These are phyloP conservation scores for Anabas testudineus DNA, from an alignment of 2,797 vertebrate species.

Conservation along the genomic window DNA sequence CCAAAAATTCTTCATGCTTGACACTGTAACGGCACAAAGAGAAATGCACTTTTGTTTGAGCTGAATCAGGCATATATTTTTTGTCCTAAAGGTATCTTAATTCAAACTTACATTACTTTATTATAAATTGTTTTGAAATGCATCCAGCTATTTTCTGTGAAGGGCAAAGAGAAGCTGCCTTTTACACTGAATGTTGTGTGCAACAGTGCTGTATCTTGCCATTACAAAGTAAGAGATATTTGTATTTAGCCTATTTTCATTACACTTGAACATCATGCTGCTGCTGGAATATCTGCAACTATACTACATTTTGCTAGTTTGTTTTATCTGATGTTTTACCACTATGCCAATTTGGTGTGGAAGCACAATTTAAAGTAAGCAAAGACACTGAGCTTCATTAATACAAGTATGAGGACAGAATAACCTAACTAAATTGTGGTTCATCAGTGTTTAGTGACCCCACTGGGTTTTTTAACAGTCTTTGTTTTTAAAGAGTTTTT, in stretches of 20 bases:
- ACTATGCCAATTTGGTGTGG: not conserved
- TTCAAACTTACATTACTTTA: not conserved
- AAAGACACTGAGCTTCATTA: not conserved
- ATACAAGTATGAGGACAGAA: not conserved
- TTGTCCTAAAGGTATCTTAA: not conserved
- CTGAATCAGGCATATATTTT: no score
- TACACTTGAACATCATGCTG: not conserved
- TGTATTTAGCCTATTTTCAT: not conserved
- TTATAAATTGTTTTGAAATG: not conserved
- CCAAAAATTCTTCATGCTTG: not conserved
- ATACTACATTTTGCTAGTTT: not conserved
- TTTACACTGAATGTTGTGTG: not conserved
- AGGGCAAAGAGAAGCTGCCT: not conserved
- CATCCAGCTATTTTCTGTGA: not conserved
- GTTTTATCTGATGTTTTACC: not conserved
- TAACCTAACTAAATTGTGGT: not conserved
- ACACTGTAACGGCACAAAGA: no score
- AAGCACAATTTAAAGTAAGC: not conserved
- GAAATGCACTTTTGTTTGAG: no score
- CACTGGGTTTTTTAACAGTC: slow-evolving; percentile 42
- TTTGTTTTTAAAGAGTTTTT: slow-evolving; percentile 71
- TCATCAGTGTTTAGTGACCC: slow-evolving; percentile 42
- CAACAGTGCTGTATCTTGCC: not conserved
- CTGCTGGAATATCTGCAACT: not conserved
- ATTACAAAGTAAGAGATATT: not conserved